Conservation (phyloP, 2,113 vertebrate genomes). For the Malurus alboscapulatus region DNA sequence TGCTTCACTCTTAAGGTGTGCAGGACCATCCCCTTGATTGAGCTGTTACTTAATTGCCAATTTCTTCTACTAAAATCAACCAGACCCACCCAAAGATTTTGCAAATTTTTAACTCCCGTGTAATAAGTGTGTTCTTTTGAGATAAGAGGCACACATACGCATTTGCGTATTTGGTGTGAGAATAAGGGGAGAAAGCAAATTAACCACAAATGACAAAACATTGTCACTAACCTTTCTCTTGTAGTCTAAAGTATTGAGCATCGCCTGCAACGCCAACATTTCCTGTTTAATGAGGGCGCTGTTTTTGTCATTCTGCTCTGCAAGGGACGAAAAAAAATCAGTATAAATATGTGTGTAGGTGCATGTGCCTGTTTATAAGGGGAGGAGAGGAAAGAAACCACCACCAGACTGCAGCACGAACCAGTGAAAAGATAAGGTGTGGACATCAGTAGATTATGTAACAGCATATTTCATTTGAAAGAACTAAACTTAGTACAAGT, state of each 20-base stretch:
- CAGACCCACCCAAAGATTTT: neutral
- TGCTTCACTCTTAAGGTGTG: neutral
- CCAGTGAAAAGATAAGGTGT: neutral
- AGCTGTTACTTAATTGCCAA: neutral
- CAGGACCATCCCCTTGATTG: neutral
- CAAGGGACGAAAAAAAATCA: neutral
- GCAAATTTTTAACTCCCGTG: neutral
- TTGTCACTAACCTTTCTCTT: constrained; percentile 87
- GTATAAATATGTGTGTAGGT: neutral
- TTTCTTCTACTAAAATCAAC: neutral
- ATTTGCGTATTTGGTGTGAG: neutral
- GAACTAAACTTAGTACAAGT: neutral
- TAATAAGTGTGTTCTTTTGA: neutral
- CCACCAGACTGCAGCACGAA: neutral
- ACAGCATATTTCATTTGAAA: neutral
- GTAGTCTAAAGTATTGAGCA: constrained; percentile 93
- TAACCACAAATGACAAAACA: constrained; percentile 5
- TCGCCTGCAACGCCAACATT: constrained; percentile 87
- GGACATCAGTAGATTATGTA: neutral
- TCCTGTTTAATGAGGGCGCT: constrained; percentile 86
- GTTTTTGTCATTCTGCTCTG: constrained; percentile 88
- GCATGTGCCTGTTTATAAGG: neutral
- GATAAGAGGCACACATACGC: accelerated
- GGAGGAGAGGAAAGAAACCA: neutral
- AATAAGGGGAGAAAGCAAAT: constrained; percentile 4